Conservation (phyloP, 2,797 vertebrate species). For the Thalassophryne amazonica region DNA sequence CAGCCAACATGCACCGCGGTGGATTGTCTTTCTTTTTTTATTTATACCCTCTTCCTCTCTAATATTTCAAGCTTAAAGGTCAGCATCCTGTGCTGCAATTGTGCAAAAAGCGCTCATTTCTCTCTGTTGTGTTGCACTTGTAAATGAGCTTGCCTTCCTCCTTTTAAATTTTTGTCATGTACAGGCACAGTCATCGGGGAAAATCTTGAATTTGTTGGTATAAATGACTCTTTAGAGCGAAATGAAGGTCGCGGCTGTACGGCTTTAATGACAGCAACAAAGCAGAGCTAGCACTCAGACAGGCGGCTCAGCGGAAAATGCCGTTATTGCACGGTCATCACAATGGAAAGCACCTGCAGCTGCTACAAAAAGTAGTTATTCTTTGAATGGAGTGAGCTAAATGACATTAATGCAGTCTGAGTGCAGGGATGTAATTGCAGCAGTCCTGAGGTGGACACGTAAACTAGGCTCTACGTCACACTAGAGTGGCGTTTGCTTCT, state of each 20-base stretch:
- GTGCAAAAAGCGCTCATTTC: slow-evolving; percentile 18
- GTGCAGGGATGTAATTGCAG: background rate
- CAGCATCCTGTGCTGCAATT: slow-evolving; percentile 4
- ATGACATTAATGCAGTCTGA: slow-evolving; percentile 5
- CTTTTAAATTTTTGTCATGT: slow-evolving; percentile 28
- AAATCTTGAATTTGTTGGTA: slow-evolving; percentile 35
- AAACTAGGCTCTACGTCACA: no score
- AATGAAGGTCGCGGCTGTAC: slow-evolving; percentile 27
- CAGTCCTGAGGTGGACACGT: background rate
- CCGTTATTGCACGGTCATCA: slow-evolving; percentile 50
- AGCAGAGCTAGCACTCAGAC: slow-evolving; percentile 31
- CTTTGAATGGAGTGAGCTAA: slow-evolving; percentile 37
- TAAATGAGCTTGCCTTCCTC: slow-evolving; percentile 25
- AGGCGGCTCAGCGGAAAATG: slow-evolving; percentile 35
- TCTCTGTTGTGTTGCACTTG: slow-evolving; percentile 19
- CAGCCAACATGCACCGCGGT: slow-evolving; percentile 20
- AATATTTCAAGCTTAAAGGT: slow-evolving; percentile 49
- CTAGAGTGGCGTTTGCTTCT: no score
- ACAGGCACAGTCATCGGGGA: slow-evolving; percentile 31
- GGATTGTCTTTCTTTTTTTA: slow-evolving; percentile 24
- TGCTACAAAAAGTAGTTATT: slow-evolving; percentile 40
- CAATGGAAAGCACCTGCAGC: slow-evolving; percentile 27
- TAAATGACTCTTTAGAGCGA: slow-evolving; percentile 41
- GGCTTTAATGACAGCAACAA: slow-evolving; percentile 50
- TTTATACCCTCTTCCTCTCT: slow-evolving; percentile 3